Evolutionary conservation across 1,140 invertebrate genomes (phyloP), one percentile per base, ranked within the genome.

Genomic region (Idris sp.): DNA sequence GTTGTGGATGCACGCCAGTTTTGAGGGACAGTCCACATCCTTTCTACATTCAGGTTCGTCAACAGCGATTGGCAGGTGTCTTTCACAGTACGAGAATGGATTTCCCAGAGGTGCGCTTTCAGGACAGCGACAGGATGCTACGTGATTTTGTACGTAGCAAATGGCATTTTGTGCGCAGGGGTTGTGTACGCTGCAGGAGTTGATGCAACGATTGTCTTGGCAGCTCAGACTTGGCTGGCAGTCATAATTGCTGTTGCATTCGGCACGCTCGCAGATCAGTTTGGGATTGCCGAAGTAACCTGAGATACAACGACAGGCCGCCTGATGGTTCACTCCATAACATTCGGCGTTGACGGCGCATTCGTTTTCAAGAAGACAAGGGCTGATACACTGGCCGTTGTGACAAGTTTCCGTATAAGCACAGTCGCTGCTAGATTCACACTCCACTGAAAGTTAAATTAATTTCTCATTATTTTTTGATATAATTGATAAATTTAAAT

Each of bases 271-370:
- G 81, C 95, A 97, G 64, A 90, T 90, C 2, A 91, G 89, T 64
- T 93, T 92, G 11, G 95, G 93, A 89, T 95, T 92, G 73, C 95
- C 94, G 59, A 89, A 85, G 65, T 89, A 92, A 13, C 93, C 94
- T 10, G 89, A 76, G 10, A 91, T 90, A 79, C 95, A 96, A 78
- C 90, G 90, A 77, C 95, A 97, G 13, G 91, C 89, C 0, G 93
- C 90, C 43, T 91, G 89, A 82, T 96, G 94, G 75, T 92, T 91
- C 14, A 91, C 89, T 2, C 93, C 94, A 53, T 90, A 93, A 78
- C 95, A 97, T 82, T 95, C 92, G 0, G 94, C 95, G 74, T 93
- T 95, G 18, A 92, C 89, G 0, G 93, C 92, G 79, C 95, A 97
- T 0, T 93, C 92, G 81, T 94, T 92, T 54, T 91, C 90, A 2